Evolutionary conservation across 2,888 invertebrate species (phyloP).

Genomic region (Pandemis cinnamomeana): DNA sequence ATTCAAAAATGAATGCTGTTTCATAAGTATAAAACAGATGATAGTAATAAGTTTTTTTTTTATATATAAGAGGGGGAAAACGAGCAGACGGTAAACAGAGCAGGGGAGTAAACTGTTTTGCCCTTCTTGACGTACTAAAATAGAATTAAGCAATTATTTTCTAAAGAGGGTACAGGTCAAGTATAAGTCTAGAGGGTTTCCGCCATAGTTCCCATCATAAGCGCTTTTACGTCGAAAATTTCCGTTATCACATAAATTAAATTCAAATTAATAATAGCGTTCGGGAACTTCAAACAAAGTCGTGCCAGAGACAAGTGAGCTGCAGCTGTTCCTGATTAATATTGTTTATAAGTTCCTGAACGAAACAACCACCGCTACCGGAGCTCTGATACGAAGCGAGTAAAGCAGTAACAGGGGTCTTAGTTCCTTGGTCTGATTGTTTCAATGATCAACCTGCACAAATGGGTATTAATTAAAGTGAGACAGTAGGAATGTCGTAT

Average conservation of each 20-base stretch:
- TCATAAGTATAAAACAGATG: too few relatives aligned
- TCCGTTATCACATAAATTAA: background rate
- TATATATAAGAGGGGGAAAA: too few relatives aligned
- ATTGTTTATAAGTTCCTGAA: constrained; percentile 22
- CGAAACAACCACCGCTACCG: background rate
- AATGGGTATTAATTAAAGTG: background rate
- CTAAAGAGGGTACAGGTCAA: too few relatives aligned
- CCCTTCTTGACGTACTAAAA: too few relatives aligned
- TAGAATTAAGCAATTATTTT: too few relatives aligned
- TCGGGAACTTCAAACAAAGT: constrained; percentile 3
- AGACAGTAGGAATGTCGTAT: background rate
- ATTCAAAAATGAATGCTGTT: too few relatives aligned
- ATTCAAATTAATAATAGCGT: background rate
- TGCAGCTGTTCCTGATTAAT: constrained; percentile 24
- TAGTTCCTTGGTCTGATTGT: background rate
- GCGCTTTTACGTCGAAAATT: too few relatives aligned
- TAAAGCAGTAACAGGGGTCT: background rate
- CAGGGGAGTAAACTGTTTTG: too few relatives aligned
- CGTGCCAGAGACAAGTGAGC: constrained; percentile 11
- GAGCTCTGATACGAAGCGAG: background rate
- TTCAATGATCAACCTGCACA: background rate
- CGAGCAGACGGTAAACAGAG: too few relatives aligned
- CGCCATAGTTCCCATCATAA: too few relatives aligned
- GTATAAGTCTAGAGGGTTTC: too few relatives aligned
- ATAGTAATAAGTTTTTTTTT: too few relatives aligned